phyloP scores from a whole-genome alignment of 1,140 invertebrate species.

The Platorchestia sp. region DNA sequence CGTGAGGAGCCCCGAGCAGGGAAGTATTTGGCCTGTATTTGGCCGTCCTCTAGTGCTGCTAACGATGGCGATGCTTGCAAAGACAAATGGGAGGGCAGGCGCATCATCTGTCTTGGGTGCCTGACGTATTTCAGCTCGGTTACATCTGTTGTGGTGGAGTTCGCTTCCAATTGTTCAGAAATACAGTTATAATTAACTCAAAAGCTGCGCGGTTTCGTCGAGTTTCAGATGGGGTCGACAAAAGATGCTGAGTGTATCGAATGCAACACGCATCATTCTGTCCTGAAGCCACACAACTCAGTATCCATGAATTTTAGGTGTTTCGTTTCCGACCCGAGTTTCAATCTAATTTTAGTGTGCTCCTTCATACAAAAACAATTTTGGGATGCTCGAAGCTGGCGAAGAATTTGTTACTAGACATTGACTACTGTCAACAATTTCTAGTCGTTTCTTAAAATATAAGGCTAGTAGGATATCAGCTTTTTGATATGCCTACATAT shows the following conservation, averaged over 20 bases:
- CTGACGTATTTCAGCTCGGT: neutral
- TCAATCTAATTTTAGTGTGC: no score
- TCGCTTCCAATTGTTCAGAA: neutral
- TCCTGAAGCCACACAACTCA: neutral
- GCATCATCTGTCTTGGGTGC: neutral
- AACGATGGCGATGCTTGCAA: neutral
- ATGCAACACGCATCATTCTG: neutral
- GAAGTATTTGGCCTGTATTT: neutral
- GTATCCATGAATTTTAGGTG: neutral
- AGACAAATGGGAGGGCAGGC: constrained; percentile 4
- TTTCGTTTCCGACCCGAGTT: no score
- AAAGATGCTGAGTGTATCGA: neutral
- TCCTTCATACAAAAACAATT: neutral
- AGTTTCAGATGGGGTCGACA: neutral
- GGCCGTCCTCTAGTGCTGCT: neutral
- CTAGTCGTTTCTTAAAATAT: no score
- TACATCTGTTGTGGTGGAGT: neutral
- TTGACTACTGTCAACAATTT: neutral
- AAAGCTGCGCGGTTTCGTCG: neutral
- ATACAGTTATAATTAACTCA: neutral
- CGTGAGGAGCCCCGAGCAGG: neutral
- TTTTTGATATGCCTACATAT: no score
- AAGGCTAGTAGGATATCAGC: no score
- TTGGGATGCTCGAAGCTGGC: no score
- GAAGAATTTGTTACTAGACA: no score